Evolutionary conservation across 1,140 invertebrate genomes (phyloP).

Genomic region (Drosophila miranda): DNA sequence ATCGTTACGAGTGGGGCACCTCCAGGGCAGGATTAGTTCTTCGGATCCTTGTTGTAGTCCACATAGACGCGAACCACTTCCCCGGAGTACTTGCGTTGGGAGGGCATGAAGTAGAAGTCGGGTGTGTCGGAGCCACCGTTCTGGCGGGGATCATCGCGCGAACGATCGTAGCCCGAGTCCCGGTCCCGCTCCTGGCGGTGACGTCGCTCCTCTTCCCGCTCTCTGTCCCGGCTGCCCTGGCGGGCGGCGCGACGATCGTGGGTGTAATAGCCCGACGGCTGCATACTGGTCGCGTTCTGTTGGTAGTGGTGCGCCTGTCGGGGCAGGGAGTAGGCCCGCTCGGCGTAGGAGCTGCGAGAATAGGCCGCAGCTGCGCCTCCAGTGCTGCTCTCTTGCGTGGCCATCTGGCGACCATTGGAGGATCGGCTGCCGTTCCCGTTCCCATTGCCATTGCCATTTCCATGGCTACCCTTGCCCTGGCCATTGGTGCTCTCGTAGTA

Average conservation of each 20-base stretch:
- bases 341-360: constrained; percentile 81
- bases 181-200: constrained; percentile 56
- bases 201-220: constrained; percentile 65
- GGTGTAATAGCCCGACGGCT: constrained; percentile 83
- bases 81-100: constrained; percentile 95
- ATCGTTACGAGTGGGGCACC: constrained; percentile 6
- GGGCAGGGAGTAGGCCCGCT: constrained; percentile 75
- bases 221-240: constrained; percentile 43
- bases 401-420: constrained; percentile 48
- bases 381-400: constrained; percentile 64
- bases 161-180: constrained; percentile 60
- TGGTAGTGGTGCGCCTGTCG: constrained; percentile 75
- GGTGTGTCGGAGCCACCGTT: constrained; percentile 84
- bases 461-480: constrained; percentile 53
- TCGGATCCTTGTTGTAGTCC: constrained; percentile 87
- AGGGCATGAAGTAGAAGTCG: constrained; percentile 98
- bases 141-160: constrained; percentile 73
- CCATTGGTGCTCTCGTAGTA: constrained; percentile 73
- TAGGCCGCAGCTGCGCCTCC: constrained; percentile 43
- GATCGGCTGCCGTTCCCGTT: constrained; percentile 34
- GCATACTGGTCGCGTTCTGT: constrained; percentile 73
- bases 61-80: constrained; percentile 96
- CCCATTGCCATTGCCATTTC: constrained; percentile 15
- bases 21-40: constrained; percentile 81
- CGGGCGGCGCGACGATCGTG: constrained; percentile 71